Evolutionary conservation across 2,797 vertebrate genomes (phyloP).

Genomic region (Chrosomus eos): DNA sequence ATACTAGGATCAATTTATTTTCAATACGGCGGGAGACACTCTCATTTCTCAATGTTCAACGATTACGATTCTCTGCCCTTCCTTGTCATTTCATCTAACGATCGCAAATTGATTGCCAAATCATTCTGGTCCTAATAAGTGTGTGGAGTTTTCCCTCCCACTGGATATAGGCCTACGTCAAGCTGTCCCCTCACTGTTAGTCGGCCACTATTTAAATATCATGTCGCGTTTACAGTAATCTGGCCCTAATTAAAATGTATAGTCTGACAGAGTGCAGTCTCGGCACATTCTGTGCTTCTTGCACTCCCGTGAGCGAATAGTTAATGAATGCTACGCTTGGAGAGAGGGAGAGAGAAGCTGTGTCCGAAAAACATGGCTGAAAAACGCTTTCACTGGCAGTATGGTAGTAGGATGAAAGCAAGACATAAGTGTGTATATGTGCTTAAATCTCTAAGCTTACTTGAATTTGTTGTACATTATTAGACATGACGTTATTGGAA

Average conservation of each 20-base stretch:
- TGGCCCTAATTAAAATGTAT: conserved; percentile 40
- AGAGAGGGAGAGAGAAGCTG: conserved; percentile 18
- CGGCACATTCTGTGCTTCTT: conserved; percentile 24
- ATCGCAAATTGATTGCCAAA: conserved; percentile 34
- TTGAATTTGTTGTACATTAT: conserved; percentile 25
- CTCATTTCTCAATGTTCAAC: conserved; percentile 7
- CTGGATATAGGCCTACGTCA: conserved; percentile 14
- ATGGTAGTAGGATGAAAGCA: background rate
- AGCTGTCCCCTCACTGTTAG: conserved; percentile 23
- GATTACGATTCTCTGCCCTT: conserved; percentile 30
- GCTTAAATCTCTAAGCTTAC: background rate
- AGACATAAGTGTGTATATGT: background rate
- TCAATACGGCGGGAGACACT: conserved; percentile 26
- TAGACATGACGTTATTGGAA: conserved; percentile 23
- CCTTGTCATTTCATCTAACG: conserved; percentile 43
- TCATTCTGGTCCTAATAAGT: conserved; percentile 2
- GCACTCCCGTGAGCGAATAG: conserved; percentile 12
- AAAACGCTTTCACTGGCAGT: background rate
- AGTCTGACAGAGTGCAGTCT: conserved; percentile 42
- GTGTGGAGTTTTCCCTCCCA: conserved; percentile 29
- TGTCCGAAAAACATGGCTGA: background rate
- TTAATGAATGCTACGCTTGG: conserved; percentile 23
- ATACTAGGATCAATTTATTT: conserved; percentile 34
- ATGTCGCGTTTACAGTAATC: conserved; percentile 36
- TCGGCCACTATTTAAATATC: conserved; percentile 24